phyloP scores from a whole-genome alignment of 2,888 invertebrate genomes.

The Galeruca laticollis region DNA sequence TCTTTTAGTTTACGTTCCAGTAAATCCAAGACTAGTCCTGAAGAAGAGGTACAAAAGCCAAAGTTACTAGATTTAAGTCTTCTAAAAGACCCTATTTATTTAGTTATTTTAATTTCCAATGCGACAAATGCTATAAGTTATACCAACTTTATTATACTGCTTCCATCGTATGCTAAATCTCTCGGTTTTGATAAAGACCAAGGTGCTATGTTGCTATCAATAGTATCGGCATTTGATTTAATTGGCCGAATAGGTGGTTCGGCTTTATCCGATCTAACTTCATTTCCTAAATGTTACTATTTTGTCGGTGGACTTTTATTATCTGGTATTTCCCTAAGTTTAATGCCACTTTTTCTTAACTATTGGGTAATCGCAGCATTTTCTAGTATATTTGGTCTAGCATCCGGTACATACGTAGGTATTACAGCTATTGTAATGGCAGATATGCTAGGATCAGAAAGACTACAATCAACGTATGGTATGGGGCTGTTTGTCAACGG shows the following conservation, averaged over 20 bases:
- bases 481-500: constrained; percentile 89
- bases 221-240: constrained; percentile 84
- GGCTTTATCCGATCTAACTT: constrained; percentile 81
- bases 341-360: constrained; percentile 76
- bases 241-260: constrained; percentile 89
- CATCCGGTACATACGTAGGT: constrained; percentile 88
- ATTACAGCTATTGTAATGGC: constrained; percentile 91
- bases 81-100: constrained; percentile 82
- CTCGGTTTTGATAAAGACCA: constrained; percentile 78
- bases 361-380: constrained; percentile 76
- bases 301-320: constrained; percentile 83
- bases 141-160: constrained; percentile 85
- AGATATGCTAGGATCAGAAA: constrained; percentile 86
- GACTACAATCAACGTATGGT: constrained; percentile 88
- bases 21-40: constrained; percentile 68
- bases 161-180: constrained; percentile 81
- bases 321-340: constrained; percentile 80
- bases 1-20: constrained; percentile 79
- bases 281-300: constrained; percentile 85
- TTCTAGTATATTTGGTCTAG: constrained; percentile 83
- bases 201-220: constrained; percentile 81
- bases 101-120: constrained; percentile 86
- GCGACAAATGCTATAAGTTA: constrained; percentile 89
- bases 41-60: constrained; percentile 63
- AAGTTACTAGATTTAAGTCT: constrained; percentile 82